Conservation (phyloP, 2,797 vertebrate species). For the Hephaestus fuliginosus region DNA sequence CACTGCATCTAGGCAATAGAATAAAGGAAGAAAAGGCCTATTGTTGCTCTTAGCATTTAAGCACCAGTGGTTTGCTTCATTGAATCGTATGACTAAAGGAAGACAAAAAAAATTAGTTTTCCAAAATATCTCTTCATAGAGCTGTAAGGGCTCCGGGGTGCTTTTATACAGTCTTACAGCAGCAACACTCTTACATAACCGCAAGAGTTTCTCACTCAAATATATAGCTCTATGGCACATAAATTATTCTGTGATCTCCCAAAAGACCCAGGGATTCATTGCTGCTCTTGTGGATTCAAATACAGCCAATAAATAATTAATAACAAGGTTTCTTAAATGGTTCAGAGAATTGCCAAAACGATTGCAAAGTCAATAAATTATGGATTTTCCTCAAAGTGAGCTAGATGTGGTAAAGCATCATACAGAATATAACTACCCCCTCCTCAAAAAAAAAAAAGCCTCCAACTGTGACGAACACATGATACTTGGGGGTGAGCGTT, state of each 20-base stretch:
- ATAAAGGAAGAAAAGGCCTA: slow-evolving; percentile 6
- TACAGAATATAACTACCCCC: slow-evolving; percentile 3
- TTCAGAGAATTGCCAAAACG: slow-evolving; percentile 62
- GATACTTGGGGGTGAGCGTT: not conserved
- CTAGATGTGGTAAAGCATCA: slow-evolving; percentile 36
- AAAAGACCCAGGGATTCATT: slow-evolving; percentile 41
- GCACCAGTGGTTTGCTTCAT: slow-evolving; percentile 26
- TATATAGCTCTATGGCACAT: slow-evolving; percentile 53
- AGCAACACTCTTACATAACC: slow-evolving; percentile 66
- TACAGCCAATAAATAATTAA: slow-evolving; percentile 64
- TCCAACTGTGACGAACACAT: slow-evolving; percentile 1
- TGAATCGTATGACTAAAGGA: slow-evolving; percentile 18
- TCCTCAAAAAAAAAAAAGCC: slow-evolving; percentile 1
- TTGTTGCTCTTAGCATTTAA: slow-evolving; percentile 31
- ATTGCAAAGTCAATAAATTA: slow-evolving; percentile 68
- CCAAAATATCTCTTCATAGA: slow-evolving; percentile 55
- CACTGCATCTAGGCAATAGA: slow-evolving; percentile 8
- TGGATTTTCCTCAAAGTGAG: slow-evolving; percentile 57
- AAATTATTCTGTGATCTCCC: slow-evolving; percentile 70
- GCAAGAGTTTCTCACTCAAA: slow-evolving; percentile 54
- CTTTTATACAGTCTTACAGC: slow-evolving; percentile 63
- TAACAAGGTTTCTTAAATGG: slow-evolving; percentile 63
- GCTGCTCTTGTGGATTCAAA: slow-evolving; percentile 60
- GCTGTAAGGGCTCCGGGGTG: slow-evolving; percentile 50
- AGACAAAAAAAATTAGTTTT: slow-evolving; percentile 50